These are phyloP conservation scores for Aleiodes alternator DNA, from an alignment of 2,888 invertebrate genomes.

Conservation along the genomic window DNA sequence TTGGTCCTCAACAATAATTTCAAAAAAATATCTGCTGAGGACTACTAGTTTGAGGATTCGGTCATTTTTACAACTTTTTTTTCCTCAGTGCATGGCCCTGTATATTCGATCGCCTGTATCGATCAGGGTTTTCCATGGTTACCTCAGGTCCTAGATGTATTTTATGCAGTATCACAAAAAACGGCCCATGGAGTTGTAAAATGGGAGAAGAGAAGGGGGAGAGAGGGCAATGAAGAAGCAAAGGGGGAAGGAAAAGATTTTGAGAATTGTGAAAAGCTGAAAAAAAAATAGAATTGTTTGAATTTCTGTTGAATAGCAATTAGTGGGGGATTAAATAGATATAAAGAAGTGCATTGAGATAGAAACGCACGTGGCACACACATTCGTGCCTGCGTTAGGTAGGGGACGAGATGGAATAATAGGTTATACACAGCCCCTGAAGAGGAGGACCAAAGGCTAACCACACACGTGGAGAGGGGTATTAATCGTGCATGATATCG, in stretches of 20 bases:
- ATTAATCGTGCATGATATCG: conserved; percentile 31
- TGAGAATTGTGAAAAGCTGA: too few species aligned
- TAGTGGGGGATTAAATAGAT: conserved; percentile 66
- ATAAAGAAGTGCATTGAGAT: conserved; percentile 46
- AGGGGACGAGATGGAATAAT: conserved; percentile 61
- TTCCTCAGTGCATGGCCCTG: background rate
- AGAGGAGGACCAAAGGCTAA: conserved; percentile 56
- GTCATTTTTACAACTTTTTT: background rate
- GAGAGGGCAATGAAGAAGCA: too few species aligned
- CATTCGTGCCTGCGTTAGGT: conserved; percentile 69
- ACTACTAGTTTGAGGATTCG: too few species aligned
- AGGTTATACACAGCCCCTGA: conserved; percentile 51
- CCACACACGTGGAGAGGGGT: conserved; percentile 55
- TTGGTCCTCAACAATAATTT: too few species aligned
- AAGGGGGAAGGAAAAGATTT: too few species aligned
- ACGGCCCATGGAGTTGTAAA: too few species aligned
- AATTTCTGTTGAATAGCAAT: conserved; percentile 58
- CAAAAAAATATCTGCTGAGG: too few species aligned
- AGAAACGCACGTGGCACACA: conserved; percentile 56
- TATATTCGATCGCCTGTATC: too few species aligned
- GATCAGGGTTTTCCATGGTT: too few species aligned
- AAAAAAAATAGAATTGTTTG: background rate
- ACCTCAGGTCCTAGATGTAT: too few species aligned
- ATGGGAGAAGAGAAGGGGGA: too few species aligned
- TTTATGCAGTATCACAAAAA: too few species aligned